Percentiles rank a stretch among this genome's conserved stretches.
phyloP scores from a whole-genome alignment of 2,113 vertebrate genomes.

The Podarcis raffonei region DNA sequence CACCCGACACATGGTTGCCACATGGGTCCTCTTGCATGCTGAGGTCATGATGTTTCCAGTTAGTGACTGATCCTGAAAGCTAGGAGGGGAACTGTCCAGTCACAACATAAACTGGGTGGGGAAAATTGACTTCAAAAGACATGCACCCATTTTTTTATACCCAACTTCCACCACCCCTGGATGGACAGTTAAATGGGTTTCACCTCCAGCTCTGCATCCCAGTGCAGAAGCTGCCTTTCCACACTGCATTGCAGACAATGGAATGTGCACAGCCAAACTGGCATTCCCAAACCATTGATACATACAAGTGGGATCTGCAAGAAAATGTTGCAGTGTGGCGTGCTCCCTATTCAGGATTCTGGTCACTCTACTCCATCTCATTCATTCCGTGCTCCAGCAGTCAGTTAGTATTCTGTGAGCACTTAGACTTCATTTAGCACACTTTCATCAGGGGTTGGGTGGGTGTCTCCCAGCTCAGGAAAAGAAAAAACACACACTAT shows the following conservation, averaged over 20 bases:
- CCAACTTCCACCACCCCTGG: no score
- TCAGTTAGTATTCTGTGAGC: background rate
- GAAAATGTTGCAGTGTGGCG: background rate
- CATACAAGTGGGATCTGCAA: background rate
- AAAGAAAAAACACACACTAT: no score
- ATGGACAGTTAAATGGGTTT: no score
- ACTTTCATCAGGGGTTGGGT: background rate
- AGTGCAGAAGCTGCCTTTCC: no score
- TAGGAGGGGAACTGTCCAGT: background rate
- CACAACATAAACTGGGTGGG: background rate
- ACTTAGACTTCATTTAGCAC: background rate
- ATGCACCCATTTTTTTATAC: no score
- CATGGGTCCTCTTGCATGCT: background rate
- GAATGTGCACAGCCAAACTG: no score
- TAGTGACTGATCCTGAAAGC: background rate
- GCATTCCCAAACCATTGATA: no score
- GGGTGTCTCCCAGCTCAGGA: no score
- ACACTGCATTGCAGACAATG: no score
- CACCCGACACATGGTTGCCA: background rate
- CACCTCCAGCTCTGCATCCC: no score
- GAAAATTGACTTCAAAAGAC: no score
- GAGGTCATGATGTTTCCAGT: background rate
- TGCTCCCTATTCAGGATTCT: background rate
- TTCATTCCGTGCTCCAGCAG: background rate
- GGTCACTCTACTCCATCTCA: background rate